These are phyloP conservation scores for Embidobia sp. DNA, from an alignment of 2,888 invertebrate genomes.

Conservation along the genomic window DNA sequence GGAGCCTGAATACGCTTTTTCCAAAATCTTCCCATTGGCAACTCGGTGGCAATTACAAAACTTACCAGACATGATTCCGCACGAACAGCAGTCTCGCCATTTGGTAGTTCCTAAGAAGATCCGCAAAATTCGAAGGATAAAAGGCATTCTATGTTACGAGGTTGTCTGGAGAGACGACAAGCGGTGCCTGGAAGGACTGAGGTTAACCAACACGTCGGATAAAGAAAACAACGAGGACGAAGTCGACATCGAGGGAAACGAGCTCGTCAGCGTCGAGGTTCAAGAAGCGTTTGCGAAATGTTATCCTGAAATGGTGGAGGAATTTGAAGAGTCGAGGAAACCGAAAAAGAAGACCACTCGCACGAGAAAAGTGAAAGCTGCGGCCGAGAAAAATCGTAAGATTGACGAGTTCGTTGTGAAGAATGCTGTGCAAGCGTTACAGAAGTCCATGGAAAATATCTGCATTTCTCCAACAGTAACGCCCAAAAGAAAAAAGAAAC, in stretches of 20 bases:
- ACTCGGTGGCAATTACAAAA: slow-evolving; percentile 89
- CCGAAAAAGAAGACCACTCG: slow-evolving; percentile 74
- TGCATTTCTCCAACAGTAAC: slow-evolving; percentile 78
- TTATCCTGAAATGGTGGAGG: slow-evolving; percentile 85
- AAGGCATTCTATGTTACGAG: slow-evolving; percentile 87
- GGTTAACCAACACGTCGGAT: slow-evolving; percentile 72
- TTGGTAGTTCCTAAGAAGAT: slow-evolving; percentile 81
- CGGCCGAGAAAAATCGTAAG: slow-evolving; percentile 36
- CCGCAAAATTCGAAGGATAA: slow-evolving; percentile 83
- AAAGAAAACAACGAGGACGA: slow-evolving; percentile 79
- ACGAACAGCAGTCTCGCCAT: slow-evolving; percentile 25
- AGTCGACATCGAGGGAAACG: slow-evolving; percentile 80
- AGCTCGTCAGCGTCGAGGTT: slow-evolving; percentile 86
- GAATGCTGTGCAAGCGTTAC: slow-evolving; percentile 66
- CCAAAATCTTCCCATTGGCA: slow-evolving; percentile 89
- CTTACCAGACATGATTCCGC: slow-evolving; percentile 70
- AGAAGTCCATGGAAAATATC: slow-evolving; percentile 74
- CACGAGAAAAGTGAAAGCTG: slow-evolving; percentile 58
- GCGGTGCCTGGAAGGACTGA: slow-evolving; percentile 83
- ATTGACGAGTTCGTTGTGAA: slow-evolving; percentile 75
- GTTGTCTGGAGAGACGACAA: slow-evolving; percentile 87
- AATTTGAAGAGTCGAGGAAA: slow-evolving; percentile 84
- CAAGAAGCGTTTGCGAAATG: slow-evolving; percentile 84
- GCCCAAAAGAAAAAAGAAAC: slow-evolving; percentile 75
- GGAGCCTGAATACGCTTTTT: slow-evolving; percentile 89